Conservation (phyloP, 2,888 invertebrate species). For the Eupelmus urozonus region DNA sequence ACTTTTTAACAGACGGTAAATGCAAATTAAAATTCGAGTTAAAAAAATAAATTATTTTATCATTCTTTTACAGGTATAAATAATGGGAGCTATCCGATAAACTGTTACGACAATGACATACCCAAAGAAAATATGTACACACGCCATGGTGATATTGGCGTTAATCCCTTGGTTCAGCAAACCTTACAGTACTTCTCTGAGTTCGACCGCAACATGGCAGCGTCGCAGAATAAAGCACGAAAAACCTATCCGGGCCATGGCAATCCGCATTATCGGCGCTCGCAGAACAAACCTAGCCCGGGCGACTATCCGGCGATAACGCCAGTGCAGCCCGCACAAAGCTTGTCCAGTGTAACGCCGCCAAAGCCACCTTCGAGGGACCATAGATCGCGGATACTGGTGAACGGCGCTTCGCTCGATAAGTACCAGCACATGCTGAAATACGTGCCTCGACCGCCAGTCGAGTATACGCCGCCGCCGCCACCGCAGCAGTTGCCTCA, state of each 20-base stretch:
- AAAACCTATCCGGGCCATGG: slow-evolving; percentile 24
- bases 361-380: slow-evolving; percentile 90
- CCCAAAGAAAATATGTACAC: slow-evolving; percentile 38
- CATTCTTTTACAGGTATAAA: background rate
- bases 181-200: slow-evolving; percentile 63
- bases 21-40: no score
- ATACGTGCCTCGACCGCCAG: slow-evolving; percentile 6
- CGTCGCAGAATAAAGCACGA: slow-evolving; percentile 23
- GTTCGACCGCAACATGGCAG: slow-evolving; percentile 53
- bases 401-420: slow-evolving; percentile 51
- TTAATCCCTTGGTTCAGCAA: slow-evolving; percentile 59
- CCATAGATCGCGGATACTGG: slow-evolving; percentile 77
- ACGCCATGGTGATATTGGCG: slow-evolving; percentile 34
- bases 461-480: no score
- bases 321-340: background rate
- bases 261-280: slow-evolving; percentile 22
- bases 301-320: background rate
- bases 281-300: no score
- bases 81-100: slow-evolving; percentile 7
- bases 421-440: slow-evolving; percentile 44
- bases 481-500: no score
- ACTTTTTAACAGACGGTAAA: background rate
- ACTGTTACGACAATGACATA: background rate
- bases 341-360: slow-evolving; percentile 76
- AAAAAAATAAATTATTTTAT: background rate